Conservation (phyloP, 2,113 vertebrate genomes). For the Tricholaema leucomelas region DNA sequence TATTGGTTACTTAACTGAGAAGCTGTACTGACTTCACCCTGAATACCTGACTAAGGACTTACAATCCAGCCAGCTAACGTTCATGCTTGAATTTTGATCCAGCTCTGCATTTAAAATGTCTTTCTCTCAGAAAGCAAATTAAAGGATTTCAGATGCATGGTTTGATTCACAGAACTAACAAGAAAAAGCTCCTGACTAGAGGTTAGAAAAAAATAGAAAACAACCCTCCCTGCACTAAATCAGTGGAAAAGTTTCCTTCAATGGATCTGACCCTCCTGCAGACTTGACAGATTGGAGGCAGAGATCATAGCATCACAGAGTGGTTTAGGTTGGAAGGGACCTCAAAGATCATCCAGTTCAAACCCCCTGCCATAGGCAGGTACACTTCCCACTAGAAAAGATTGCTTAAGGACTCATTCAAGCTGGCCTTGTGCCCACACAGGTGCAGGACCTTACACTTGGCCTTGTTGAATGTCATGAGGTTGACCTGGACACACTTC, state of each 20-base stretch:
- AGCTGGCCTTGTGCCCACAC: too few relatives aligned
- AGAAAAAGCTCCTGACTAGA: slow-evolving; percentile 1
- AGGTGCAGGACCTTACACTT: too few relatives aligned
- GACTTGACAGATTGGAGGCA: not conserved
- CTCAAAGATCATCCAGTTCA: too few relatives aligned
- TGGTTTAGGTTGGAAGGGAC: too few relatives aligned
- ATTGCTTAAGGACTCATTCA: too few relatives aligned
- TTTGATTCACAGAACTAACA: slow-evolving; percentile 16
- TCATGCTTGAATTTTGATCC: slow-evolving; percentile 14
- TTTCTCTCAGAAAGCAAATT: not conserved
- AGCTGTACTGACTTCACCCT: not conserved
- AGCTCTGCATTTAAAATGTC: not conserved
- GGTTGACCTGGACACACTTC: too few relatives aligned
- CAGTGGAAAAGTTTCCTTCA: not conserved
- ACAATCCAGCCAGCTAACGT: not conserved
- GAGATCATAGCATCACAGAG: too few relatives aligned
- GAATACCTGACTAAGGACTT: not conserved
- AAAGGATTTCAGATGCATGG: not conserved
- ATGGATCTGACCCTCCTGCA: not conserved
- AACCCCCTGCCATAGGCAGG: too few relatives aligned
- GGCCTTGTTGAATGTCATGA: too few relatives aligned
- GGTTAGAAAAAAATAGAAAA: not conserved
- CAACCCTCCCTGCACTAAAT: not conserved
- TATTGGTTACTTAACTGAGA: not conserved
- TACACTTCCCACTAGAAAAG: too few relatives aligned